Base-by-base conservation (phyloP, 2,888 invertebrate species). In the Trissolcus japonicus region DNA sequence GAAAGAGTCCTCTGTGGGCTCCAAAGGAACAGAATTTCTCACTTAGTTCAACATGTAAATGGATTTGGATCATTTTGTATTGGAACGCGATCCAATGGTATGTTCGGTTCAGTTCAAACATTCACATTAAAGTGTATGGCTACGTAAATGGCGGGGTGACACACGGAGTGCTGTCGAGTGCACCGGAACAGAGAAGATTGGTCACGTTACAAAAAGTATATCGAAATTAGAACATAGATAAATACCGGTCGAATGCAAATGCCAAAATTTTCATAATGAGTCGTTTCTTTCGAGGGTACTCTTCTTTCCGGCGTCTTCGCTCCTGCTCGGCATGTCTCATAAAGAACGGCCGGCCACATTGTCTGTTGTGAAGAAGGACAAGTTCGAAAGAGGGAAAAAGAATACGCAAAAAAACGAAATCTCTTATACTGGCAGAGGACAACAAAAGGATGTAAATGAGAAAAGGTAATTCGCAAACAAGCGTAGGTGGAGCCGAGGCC, bases 391-490 rank as follows among this genome's bases (percentile, higher is more conserved):
- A 43, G 51, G 19, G 56, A 56, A 14, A 73, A 69, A 48, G 69
- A 65, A 76, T 65, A 66, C 61, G 57, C 65, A 69, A 63, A 74
- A 46, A 68, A 79, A 80, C 76, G 75, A 83, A 83, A 81, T 84
- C 81, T 73, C 74, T 76, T 78, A 35, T 35, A 67, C 66, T 60
- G 76, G 78, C 68, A 76, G 69, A 79, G 78, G 80, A 82, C 82
- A 82, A 84, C 83, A 83, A 83, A 83, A 82, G 83, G 78, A 86
- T 85, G 86, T 82, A 86, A 84, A 86, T 85, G 85, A 86, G 84
- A 81, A 79, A 61, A 78, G 81, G 83, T 85, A 85, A 86, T 85
- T 84, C 82, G 84, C 83, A 85, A 85, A 85, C 84, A 85, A 84
- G 83, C 80, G 81, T 81, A 81, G 81, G 78, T 81, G 80, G 81